Percentiles rank a stretch among this genome's conserved stretches.
These are phyloP conservation scores for Xiphophorus couchianus DNA, from an alignment of 2,113 vertebrate genomes.

Conservation along the genomic window DNA sequence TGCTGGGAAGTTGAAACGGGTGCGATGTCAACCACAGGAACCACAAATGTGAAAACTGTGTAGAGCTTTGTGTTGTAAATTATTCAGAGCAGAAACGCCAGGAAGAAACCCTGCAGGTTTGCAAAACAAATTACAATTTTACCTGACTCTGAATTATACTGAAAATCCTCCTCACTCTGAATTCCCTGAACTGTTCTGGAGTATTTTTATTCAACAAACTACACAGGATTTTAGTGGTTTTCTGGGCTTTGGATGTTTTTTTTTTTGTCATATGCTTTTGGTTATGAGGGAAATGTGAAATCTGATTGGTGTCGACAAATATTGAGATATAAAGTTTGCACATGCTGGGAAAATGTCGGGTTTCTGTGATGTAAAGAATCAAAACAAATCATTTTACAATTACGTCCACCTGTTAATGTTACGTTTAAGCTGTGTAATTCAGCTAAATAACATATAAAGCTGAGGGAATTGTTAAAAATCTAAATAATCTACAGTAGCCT, in stretches of 20 bases:
- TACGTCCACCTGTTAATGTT: too few relatives aligned
- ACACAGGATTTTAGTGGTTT: too few relatives aligned
- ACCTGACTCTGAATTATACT: too few relatives aligned
- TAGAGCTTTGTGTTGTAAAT: background rate
- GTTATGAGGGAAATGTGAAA: background rate
- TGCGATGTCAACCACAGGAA: background rate
- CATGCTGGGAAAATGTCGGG: background rate
- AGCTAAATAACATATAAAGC: background rate
- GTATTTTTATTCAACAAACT: too few relatives aligned
- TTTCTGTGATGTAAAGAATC: too few relatives aligned
- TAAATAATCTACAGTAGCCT: too few relatives aligned
- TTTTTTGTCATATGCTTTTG: background rate
- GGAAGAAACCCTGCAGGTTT: background rate
- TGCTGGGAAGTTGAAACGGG: background rate
- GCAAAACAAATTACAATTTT: background rate
- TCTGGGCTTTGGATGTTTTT: background rate
- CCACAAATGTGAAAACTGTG: background rate
- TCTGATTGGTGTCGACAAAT: background rate
- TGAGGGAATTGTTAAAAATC: background rate
- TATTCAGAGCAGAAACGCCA: background rate
- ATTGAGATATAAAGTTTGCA: background rate
- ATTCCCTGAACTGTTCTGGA: too few relatives aligned
- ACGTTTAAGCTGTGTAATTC: background rate
- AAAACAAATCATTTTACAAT: too few relatives aligned
- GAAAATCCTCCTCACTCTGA: background rate